A percentile compares a stretch with the other conserved stretches of the same genome.
These are phyloP conservation scores for Sesamia inferens DNA, from an alignment of 2,888 invertebrate genomes.

Conservation along the genomic window DNA sequence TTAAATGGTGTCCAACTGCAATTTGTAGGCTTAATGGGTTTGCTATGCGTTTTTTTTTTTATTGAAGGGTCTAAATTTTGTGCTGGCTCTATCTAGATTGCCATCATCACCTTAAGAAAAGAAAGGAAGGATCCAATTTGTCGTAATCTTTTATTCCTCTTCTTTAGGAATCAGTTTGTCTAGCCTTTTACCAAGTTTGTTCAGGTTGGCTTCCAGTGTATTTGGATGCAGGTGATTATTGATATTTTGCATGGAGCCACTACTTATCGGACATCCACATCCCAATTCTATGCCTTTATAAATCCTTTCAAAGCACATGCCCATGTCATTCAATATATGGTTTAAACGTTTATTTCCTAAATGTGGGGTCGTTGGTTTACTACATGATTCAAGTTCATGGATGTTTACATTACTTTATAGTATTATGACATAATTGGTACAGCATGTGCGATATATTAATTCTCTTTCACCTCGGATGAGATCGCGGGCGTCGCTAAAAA, in stretches of 20 bases:
- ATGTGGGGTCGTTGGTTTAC: conserved; percentile 42
- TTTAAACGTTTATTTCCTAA: conserved; percentile 17
- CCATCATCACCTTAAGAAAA: neutral
- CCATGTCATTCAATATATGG: conserved; percentile 6
- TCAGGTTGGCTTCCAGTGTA: too few relatives aligned
- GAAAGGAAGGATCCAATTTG: neutral
- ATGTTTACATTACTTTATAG: conserved; percentile 72
- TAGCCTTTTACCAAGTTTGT: too few relatives aligned
- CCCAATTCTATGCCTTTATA: neutral
- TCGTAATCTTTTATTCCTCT: neutral
- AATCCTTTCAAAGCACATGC: neutral
- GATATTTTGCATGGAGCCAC: too few relatives aligned
- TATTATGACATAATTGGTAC: conserved; percentile 77
- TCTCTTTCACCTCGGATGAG: conserved; percentile 78
- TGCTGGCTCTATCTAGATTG: neutral
- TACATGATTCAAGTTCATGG: conserved; percentile 68
- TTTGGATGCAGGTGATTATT: too few relatives aligned
- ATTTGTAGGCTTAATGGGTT: neutral
- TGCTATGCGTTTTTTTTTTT: neutral
- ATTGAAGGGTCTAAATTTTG: neutral
- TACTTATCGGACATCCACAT: too few relatives aligned
- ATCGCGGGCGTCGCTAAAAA: conserved; percentile 84
- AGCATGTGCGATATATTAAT: conserved; percentile 78
- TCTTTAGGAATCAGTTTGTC: neutral
- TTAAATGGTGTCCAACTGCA: neutral